Percentiles rank a stretch among this genome's conserved stretches.
Conservation (phyloP, 2,797 vertebrate genomes). For the Squalus acanthias region DNA sequence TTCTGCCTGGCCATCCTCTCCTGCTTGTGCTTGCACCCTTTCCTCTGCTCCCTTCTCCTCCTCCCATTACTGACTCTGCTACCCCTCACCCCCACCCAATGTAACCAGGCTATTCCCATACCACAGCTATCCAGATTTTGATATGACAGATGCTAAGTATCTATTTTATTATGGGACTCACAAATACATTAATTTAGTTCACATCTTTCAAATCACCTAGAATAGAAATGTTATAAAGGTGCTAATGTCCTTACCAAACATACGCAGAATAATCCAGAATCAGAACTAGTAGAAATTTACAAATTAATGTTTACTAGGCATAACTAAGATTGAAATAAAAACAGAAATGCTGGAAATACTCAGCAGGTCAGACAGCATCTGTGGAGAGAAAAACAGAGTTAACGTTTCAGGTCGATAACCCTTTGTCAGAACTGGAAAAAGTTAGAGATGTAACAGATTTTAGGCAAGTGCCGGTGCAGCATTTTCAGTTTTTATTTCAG, state of each 20-base stretch:
- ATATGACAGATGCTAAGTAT: not conserved
- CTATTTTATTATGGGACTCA: not conserved
- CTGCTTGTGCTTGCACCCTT: not conserved
- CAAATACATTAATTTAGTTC: not conserved
- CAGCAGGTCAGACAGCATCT: too few species aligned
- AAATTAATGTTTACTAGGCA: not conserved
- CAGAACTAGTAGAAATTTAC: not conserved
- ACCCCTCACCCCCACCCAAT: too few species aligned
- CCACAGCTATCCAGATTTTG: not conserved
- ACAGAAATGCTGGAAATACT: too few species aligned
- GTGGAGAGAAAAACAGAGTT: too few species aligned
- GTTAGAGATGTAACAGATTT: too few species aligned
- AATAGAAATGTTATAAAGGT: not conserved
- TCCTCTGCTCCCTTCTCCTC: not conserved
- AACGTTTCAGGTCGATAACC: too few species aligned
- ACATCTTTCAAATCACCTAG: not conserved
- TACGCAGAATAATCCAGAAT: not conserved
- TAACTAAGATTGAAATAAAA: not conserved
- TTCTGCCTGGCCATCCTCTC: not conserved
- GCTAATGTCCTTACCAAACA: not conserved
- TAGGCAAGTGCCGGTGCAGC: too few species aligned
- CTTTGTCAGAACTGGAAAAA: too few species aligned
- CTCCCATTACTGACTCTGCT: not conserved
- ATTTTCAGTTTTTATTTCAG: too few species aligned
- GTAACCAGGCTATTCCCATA: not conserved